Percentiles rank a stretch among this genome's conserved stretches.
Conservation (phyloP, 1,140 invertebrate species). For the Goniozus legneri region DNA sequence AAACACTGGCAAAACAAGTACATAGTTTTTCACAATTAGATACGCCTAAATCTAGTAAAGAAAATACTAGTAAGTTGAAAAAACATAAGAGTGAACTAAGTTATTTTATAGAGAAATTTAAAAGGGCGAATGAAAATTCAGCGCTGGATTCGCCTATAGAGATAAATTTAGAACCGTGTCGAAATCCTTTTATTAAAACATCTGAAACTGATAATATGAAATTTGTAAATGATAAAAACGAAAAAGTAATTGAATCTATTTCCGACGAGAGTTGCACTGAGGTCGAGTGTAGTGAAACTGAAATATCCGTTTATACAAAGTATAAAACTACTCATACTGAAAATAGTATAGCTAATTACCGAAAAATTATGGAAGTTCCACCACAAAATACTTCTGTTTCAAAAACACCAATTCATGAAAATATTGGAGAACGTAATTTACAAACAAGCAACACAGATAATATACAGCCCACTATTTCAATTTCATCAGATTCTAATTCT, state of each 20-base stretch:
- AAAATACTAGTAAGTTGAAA: background rate
- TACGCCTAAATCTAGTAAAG: background rate
- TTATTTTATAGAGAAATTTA: constrained; percentile 34
- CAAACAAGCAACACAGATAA: background rate
- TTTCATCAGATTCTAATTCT: no score
- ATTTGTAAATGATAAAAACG: no score
- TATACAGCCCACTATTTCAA: no score
- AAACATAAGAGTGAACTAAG: constrained; percentile 30
- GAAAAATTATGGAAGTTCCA: constrained; percentile 13
- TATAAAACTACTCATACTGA: constrained; percentile 32
- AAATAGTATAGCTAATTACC: constrained; percentile 40
- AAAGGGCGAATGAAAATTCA: constrained; percentile 23
- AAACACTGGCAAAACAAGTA: no score
- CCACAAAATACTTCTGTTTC: no score
- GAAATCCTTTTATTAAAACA: constrained; percentile 35
- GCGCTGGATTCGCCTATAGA: constrained; percentile 10
- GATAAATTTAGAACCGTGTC: constrained; percentile 2
- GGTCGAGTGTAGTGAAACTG: constrained; percentile 10
- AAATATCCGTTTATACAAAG: constrained; percentile 40
- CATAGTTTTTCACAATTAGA: background rate
- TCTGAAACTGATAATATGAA: no score
- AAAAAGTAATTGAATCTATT: no score
- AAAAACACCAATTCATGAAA: no score
- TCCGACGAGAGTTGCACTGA: background rate
- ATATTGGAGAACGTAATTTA: constrained; percentile 13